Conservation (phyloP, 2,888 invertebrate genomes). For the Antitype chi region DNA sequence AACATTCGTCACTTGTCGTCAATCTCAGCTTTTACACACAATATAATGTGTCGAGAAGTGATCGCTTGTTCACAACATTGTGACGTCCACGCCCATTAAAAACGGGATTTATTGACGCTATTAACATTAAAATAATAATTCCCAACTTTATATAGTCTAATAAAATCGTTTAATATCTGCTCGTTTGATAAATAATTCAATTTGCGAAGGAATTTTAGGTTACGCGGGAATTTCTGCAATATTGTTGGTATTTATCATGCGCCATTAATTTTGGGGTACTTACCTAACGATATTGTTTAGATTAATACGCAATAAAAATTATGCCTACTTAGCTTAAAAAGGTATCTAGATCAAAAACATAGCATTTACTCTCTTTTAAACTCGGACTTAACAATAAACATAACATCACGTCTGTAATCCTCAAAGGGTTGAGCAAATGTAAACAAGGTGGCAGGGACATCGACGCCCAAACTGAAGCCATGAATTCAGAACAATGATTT, state of each 20-base stretch:
- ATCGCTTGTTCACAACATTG: constrained; percentile 72
- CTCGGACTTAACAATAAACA: background rate
- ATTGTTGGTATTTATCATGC: constrained; percentile 56
- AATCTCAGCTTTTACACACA: constrained; percentile 19
- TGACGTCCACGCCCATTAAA: constrained; percentile 77
- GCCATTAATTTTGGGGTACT: constrained; percentile 61
- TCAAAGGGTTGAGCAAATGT: background rate
- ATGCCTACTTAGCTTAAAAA: background rate
- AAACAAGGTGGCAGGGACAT: no score
- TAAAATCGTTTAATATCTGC: constrained; percentile 86
- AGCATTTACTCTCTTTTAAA: background rate
- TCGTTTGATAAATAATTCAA: constrained; percentile 86
- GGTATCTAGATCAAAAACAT: background rate
- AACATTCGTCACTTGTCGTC: background rate
- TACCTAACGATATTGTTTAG: constrained; percentile 30
- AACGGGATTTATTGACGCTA: constrained; percentile 84
- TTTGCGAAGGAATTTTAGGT: constrained; percentile 73
- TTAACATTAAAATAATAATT: constrained; percentile 88
- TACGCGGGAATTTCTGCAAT: constrained; percentile 52
- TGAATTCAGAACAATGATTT: no score
- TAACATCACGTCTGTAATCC: background rate
- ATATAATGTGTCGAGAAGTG: constrained; percentile 18
- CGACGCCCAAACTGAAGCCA: no score
- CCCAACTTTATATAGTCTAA: constrained; percentile 85
- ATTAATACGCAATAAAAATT: constrained; percentile 15